These are phyloP conservation scores for Urocyon cinereoargenteus DNA, from an alignment of 2,797 vertebrate genomes.

Conservation along the genomic window DNA sequence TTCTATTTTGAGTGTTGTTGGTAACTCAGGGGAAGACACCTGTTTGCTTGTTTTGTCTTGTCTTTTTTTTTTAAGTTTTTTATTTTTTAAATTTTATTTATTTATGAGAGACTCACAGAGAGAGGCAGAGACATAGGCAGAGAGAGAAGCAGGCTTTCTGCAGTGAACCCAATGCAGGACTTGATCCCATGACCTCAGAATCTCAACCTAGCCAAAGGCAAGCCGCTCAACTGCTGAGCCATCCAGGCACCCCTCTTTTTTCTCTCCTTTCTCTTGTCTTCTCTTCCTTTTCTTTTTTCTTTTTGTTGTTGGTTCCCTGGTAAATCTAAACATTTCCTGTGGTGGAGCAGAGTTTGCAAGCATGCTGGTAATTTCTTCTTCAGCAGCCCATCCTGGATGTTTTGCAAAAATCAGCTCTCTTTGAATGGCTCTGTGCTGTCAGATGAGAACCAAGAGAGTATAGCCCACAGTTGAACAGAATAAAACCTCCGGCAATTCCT, in stretches of 20 bases:
- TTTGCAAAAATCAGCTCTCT: not conserved
- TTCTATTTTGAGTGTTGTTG: too few species aligned
- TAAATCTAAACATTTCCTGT: not conserved
- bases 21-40: not conserved
- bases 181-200: too few species aligned
- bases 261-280: not conserved
- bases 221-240: too few species aligned
- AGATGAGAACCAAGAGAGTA: not conserved
- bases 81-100: not conserved
- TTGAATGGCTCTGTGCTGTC: not conserved
- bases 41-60: not conserved
- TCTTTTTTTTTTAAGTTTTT: not conserved
- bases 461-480: not conserved
- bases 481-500: not conserved
- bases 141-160: too few species aligned
- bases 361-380: not conserved
- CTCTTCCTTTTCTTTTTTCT: not conserved
- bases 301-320: not conserved
- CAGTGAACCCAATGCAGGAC: too few species aligned
- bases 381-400: not conserved
- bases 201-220: too few species aligned
- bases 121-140: too few species aligned
- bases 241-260: not conserved
- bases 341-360: too few species aligned
- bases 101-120: too few species aligned